A percentile compares a stretch with the other conserved stretches of the same genome.
Conservation (phyloP, 2,797 vertebrate species). For the Atherinosoma microstoma region DNA sequence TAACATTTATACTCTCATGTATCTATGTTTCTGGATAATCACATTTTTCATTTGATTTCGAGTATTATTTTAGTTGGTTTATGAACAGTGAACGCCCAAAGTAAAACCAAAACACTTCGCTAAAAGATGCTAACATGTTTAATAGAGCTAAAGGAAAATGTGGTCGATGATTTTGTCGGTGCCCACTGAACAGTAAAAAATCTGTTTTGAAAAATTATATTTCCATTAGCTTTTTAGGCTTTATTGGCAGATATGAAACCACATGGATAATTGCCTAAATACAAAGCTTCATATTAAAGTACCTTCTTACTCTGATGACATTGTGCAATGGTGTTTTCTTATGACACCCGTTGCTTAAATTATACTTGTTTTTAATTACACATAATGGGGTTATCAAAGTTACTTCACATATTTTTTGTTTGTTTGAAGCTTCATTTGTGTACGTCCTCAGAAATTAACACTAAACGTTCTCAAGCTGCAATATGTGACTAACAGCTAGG, state of each 20-base stretch:
- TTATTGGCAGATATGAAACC: not conserved
- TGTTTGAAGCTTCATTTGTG: not conserved
- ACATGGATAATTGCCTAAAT: not conserved
- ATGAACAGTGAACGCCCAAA: not conserved
- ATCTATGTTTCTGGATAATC: no score
- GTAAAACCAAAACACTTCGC: slow-evolving; percentile 6
- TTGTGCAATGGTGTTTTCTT: not conserved
- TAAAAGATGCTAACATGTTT: slow-evolving; percentile 10
- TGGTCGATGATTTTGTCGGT: not conserved
- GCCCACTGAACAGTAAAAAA: not conserved
- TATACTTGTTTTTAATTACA: not conserved
- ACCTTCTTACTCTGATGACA: no score
- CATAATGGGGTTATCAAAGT: not conserved
- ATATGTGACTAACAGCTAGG: not conserved
- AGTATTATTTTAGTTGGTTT: no score
- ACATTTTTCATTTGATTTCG: no score
- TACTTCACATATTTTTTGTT: not conserved
- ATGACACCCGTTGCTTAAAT: not conserved
- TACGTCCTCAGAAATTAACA: not conserved
- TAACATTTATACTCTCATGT: no score
- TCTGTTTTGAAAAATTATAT: not conserved
- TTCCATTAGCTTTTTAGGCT: not conserved
- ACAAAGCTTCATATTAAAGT: no score
- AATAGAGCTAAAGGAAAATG: not conserved
- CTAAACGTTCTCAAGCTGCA: not conserved